Percentiles rank a stretch among this genome's conserved stretches.
These are phyloP conservation scores for Orientallactaga bullata DNA, from an alignment of 2,113 vertebrate species.

Conservation along the genomic window DNA sequence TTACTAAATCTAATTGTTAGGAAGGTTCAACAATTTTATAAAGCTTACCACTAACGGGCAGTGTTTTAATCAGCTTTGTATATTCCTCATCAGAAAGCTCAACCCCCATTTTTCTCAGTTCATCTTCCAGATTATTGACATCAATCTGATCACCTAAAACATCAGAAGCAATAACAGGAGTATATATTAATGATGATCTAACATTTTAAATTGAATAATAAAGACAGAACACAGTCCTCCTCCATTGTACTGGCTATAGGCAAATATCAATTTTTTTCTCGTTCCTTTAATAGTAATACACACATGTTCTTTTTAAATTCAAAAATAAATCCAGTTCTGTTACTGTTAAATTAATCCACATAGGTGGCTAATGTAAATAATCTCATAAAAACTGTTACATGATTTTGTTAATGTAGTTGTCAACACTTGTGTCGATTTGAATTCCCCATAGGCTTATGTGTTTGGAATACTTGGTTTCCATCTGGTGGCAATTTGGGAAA, in stretches of 20 bases:
- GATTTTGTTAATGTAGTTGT: neutral
- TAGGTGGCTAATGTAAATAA: neutral
- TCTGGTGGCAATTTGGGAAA: no score
- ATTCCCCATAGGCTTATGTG: no score
- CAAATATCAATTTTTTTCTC: neutral
- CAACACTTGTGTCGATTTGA: no score
- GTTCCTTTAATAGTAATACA: neutral
- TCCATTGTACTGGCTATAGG: neutral
- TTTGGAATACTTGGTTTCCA: no score
- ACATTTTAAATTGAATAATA: neutral
- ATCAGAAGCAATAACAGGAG: neutral
- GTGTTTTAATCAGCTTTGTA: conserved; percentile 21
- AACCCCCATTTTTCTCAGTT: conserved; percentile 41
- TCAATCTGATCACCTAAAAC: conserved; percentile 61
- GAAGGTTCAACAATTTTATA: neutral
- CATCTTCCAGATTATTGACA: conserved; percentile 18
- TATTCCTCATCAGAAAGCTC: neutral
- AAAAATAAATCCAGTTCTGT: neutral
- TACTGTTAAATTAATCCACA: neutral
- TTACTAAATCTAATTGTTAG: neutral
- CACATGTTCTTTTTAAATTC: neutral
- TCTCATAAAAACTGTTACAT: neutral
- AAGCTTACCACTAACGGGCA: conserved; percentile 56
- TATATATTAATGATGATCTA: neutral
- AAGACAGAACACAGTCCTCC: neutral